A percentile compares a stretch with the other conserved stretches of the same genome.
These are phyloP conservation scores for Sphaerodactylus townsendi DNA, from an alignment of 2,113 vertebrate genomes.

Conservation along the genomic window DNA sequence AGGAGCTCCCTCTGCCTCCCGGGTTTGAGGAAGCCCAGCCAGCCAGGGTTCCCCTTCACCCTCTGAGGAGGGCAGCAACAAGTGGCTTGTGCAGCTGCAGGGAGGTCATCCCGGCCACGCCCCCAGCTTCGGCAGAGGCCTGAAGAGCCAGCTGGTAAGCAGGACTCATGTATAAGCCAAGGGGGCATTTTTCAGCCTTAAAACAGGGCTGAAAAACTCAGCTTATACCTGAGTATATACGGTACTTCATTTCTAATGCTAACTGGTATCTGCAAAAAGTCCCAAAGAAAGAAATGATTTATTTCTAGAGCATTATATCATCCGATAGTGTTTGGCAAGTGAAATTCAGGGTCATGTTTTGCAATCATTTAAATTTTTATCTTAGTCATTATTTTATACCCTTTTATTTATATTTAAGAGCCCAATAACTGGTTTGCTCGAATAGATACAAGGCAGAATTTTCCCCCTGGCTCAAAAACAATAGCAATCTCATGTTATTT, in stretches of 20 bases:
- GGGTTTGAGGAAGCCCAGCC: no score
- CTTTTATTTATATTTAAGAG: slow-evolving; percentile 11
- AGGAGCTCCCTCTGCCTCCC: no score
- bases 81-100: no score
- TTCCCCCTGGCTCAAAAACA: background rate
- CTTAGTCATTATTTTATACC: background rate
- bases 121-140: no score
- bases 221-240: no score
- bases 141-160: no score
- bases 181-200: no score
- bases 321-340: background rate
- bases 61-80: no score
- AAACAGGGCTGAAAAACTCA: no score
- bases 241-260: background rate
- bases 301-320: background rate
- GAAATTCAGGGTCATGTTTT: background rate
- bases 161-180: no score
- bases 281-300: slow-evolving; percentile 28
- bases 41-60: no score
- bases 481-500: background rate
- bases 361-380: background rate
- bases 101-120: no score
- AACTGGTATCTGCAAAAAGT: slow-evolving; percentile 21
- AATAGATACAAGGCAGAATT: background rate
- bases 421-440: slow-evolving; percentile 8